Base-by-base conservation (phyloP, 1,140 invertebrate genomes). In the Papilio xuthus region DNA sequence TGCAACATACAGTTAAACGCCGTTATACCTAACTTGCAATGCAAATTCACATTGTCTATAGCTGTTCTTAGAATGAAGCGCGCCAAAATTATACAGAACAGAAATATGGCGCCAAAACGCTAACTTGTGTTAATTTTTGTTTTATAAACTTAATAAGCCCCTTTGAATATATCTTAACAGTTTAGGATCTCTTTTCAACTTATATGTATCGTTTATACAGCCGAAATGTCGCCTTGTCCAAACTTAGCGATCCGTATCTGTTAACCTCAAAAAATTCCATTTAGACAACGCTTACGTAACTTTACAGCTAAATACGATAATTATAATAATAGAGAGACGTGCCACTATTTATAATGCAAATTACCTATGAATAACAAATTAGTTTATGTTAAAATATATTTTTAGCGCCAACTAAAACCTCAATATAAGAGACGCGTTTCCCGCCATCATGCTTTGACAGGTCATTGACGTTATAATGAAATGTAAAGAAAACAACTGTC, bases 381-480 rank as follows among this genome's bases (percentile, higher is more conserved):
- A 20, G 47, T 32, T 50, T 63, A 37, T 13, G 26, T 76, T 76
- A 76, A 63, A 76, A 76, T 37, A 76, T 76, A 47, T 26, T 63
- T 60, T 75, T 76, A 76, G 81, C 81, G 81, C 79, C 81, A 82
- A 82, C 67, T 70, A 72, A 75, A 81, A 77, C 20, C 63, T 79
- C 47, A 70, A 79, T 78, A 78, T 78, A 67, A 75, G 79, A 81
- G 82, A 84, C 86, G 80, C 81, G 81, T 92, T 93, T 93, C 92
- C 92, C 92, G 92, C 92, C 92, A 93, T 93, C 86, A 86, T 88
- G 84, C 74, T 92, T 91, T 93, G 92, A 93, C 92, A 93, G 92
- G 90, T 93, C 91, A 92, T 91, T 93, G 92, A 93, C 90, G 89
- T 92, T 84, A 85, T 69, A 86, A 84, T 82, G 84, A 89, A 89